Evolutionary conservation across 2,888 invertebrate species (phyloP).

Genomic region (Tachina fera): DNA sequence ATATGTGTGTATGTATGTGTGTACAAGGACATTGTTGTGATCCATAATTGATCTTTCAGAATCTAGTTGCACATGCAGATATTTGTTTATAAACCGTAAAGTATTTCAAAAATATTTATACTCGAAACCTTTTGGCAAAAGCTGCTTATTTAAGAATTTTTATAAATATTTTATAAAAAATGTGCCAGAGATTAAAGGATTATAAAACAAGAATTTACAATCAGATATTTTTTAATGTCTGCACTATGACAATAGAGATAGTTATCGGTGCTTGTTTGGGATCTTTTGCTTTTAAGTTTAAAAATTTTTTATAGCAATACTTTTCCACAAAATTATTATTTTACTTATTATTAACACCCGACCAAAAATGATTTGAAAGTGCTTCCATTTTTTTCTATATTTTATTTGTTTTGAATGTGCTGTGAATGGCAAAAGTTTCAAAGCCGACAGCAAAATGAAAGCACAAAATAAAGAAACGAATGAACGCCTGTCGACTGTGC

Average conservation of each 20-base stretch:
- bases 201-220: background rate
- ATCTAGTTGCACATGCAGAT: background rate
- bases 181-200: slow-evolving; percentile 13
- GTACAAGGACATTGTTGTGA: slow-evolving; percentile 25
- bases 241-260: background rate
- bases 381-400: too few relatives aligned
- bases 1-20: too few relatives aligned
- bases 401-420: too few relatives aligned
- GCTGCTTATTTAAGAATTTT: slow-evolving; percentile 17
- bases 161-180: background rate
- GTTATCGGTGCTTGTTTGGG: background rate
- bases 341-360: too few relatives aligned
- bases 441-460: too few relatives aligned
- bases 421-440: too few relatives aligned
- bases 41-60: background rate
- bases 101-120: slow-evolving; percentile 64
- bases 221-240: background rate
- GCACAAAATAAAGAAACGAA: too few relatives aligned
- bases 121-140: slow-evolving; percentile 46
- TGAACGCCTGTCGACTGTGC: too few relatives aligned
- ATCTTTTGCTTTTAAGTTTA: too few relatives aligned
- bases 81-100: slow-evolving; percentile 43
- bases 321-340: too few relatives aligned
- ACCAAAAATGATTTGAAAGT: too few relatives aligned
- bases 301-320: too few relatives aligned